Percentiles rank a stretch among this genome's conserved stretches.
Evolutionary conservation across 1,140 invertebrate genomes (phyloP).

Genomic region (Drosophila fuyamai): DNA sequence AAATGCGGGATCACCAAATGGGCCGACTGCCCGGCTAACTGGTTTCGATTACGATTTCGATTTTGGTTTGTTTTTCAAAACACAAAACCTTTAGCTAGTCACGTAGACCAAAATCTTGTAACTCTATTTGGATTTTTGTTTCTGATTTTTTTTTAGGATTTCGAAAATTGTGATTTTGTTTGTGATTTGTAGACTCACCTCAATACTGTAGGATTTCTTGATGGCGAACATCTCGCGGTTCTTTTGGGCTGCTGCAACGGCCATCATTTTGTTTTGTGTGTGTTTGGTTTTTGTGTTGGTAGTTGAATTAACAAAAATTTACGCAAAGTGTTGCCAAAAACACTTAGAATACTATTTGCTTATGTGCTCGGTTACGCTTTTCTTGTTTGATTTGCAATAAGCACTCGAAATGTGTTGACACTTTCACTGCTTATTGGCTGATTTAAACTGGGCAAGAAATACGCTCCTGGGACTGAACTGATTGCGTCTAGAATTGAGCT

Average conservation of each 20-base stretch:
- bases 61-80: conserved; percentile 5
- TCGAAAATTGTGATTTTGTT: not conserved
- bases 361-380: conserved; percentile 37
- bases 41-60: conserved; percentile 14
- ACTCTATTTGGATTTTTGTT: conserved; percentile 4
- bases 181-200: conserved; percentile 89
- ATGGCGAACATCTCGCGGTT: conserved; percentile 97
- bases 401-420: conserved; percentile 80
- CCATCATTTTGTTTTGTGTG: conserved; percentile 88
- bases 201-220: conserved; percentile 98
- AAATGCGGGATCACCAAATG: conserved; percentile 21
- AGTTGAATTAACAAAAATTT: conserved; percentile 70
- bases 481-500: conserved; percentile 82
- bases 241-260: conserved; percentile 94
- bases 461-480: conserved; percentile 67
- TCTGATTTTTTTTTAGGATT: conserved; percentile 3
- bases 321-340: conserved; percentile 65
- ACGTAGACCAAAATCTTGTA: conserved; percentile 64
- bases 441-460: conserved; percentile 18
- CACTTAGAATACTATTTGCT: conserved; percentile 79
- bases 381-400: conserved; percentile 67
- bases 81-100: conserved; percentile 62
- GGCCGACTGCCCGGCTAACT: conserved; percentile 17
- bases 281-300: conserved; percentile 44
- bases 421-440: conserved; percentile 82